Conservation (phyloP, 2,113 vertebrate genomes). For the Rhadina sibilatrix region DNA sequence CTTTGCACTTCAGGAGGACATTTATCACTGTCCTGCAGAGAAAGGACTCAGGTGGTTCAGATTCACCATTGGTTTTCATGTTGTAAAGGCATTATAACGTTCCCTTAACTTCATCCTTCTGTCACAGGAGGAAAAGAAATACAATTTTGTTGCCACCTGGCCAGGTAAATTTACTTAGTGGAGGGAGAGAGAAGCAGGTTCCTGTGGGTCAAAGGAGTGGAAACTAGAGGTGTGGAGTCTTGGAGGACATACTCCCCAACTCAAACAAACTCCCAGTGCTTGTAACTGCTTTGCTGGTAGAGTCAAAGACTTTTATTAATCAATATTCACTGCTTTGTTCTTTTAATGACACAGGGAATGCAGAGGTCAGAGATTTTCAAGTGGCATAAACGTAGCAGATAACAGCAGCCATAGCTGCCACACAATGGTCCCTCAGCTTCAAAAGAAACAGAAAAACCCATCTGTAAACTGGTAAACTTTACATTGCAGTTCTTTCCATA, state of each 20-base stretch:
- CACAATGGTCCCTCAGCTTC: constrained; percentile 42
- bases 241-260: background rate
- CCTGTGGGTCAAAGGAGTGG: background rate
- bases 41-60: constrained; percentile 72
- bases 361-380: constrained; percentile 63
- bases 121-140: background rate
- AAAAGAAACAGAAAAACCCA: constrained; percentile 4
- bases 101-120: background rate
- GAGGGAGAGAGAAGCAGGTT: background rate
- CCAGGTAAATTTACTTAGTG: constrained; percentile 3
- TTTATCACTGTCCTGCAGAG: constrained; percentile 70
- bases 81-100: background rate
- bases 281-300: background rate
- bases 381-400: constrained; percentile 20
- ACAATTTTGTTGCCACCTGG: background rate
- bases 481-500: background rate
- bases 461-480: background rate
- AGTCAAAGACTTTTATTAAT: constrained; percentile 54
- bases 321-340: constrained; percentile 33
- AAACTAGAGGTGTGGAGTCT: background rate
- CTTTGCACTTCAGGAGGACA: constrained; percentile 69
- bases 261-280: background rate
- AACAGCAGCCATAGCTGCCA: background rate
- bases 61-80: constrained; percentile 21
- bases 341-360: constrained; percentile 52